Evolutionary conservation across 2,113 vertebrate genomes (phyloP), one percentile per base, ranked within the genome.

Genomic region (Aptenodytes patagonicus): DNA sequence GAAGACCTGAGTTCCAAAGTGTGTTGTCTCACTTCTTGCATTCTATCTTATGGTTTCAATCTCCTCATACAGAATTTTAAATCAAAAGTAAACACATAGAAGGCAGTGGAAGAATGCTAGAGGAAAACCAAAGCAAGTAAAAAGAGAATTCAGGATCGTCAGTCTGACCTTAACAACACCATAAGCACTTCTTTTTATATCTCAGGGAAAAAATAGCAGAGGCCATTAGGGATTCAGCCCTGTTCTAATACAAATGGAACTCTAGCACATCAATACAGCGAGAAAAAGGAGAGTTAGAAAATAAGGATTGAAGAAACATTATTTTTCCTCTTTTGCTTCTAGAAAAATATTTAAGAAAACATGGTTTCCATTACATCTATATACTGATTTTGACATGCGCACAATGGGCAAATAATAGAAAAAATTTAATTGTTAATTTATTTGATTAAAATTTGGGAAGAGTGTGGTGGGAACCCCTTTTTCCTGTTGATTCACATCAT

Each of bases 161-260:
- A 66, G 44, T 21, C 40, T 95, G 88, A 94, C 93, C 95, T 96
- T 96, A 95, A 80, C 46, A 94, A 42, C 54, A 83, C 68, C 25
- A 57, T 36, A 71, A 76, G 73, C 49, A 73, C 26, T 93, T 89
- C 70, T 80, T 96, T 92, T 87, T 87, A 90, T 95, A 83, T 85
- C 81, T 89, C 71, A 31, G 54, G 26, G 49, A n/a, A 91, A 90
- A 64, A 78, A 73, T 44, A 88, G 85, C 49, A 64, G 49, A 91
- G n/a, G 52, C 70, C 75, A 66, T 79, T 64, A 70, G 77, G 73
- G 84, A 95, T 91, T 95, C 81, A 85, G 54, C 16, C 3, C 4
- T 83, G 46, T 58, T 94, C 70, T 72, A 87, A 72, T 14, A 93
- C 13, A 91, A 89, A 91, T 10, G 65, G 17, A 72, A 79, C 70